Percentiles rank a stretch among this genome's conserved stretches.
Conservation (phyloP, 1,140 invertebrate genomes). For the Papilio dardanus region DNA sequence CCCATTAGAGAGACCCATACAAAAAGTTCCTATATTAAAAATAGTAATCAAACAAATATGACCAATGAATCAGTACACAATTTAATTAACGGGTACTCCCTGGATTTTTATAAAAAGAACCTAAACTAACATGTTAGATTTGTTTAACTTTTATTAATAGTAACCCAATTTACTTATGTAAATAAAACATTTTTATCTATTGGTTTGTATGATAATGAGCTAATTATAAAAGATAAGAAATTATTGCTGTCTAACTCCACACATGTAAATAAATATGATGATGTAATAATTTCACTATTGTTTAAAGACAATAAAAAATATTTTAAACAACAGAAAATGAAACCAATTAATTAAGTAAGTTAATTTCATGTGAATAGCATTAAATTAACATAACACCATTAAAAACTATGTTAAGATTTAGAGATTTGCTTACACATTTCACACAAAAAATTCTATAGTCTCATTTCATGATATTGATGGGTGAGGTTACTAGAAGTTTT, state of each 20-base stretch:
- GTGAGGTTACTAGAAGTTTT: no score
- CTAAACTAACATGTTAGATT: not conserved
- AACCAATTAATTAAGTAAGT: no score
- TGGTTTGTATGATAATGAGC: not conserved
- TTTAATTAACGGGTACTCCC: not conserved
- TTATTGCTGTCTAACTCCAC: constrained; percentile 33
- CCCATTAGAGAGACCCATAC: no score
- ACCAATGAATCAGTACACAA: not conserved
- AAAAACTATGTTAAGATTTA: no score
- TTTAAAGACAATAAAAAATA: no score
- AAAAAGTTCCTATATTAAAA: no score
- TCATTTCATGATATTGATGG: no score
- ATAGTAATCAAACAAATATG: not conserved
- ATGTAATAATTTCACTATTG: not conserved
- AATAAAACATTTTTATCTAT: constrained; percentile 22
- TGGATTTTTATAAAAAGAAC: not conserved
- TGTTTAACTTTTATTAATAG: constrained; percentile 5
- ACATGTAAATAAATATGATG: not conserved
- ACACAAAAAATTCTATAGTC: no score
- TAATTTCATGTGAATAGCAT: no score
- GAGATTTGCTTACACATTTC: no score
- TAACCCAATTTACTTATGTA: constrained; percentile 12
- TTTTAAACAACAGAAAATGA: no score
- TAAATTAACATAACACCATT: no score
- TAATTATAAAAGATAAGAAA: constrained; percentile 10